Base-by-base conservation (phyloP, 2,113 vertebrate species). In the Heptranchias perlo region DNA sequence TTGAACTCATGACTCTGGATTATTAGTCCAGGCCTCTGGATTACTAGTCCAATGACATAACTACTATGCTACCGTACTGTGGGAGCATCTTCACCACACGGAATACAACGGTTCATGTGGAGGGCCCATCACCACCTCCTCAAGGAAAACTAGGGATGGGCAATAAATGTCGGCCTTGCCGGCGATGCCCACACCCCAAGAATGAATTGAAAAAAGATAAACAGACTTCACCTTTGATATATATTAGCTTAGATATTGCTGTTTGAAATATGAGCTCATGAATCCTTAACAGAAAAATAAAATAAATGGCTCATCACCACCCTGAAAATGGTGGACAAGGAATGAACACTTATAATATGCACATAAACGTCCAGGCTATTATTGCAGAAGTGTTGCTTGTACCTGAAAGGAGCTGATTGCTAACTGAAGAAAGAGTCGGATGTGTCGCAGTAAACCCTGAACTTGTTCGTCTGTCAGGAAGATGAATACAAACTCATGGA, bases 361-460 rank as follows among this genome's bases (percentile, higher is more conserved):
- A 82, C n/a, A 23, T 23, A 93, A 62, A 23, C 8, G 6, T n/a
- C 58, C 16, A 62, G 18, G n/a, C 35, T 64, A 18, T 93, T n/a
- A 23, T 21, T 64, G 58, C 35, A 93, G 78, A 93, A 62, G 1
- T 93, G 18, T 62, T 39, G n/a, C 31, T n/a, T n/a, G 98, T 97
- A 99, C 99, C 96, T 99, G 99, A 96, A 99, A 99, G 2, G 99
- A 99, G 97, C 98, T 98, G 97, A 99, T 97, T 3, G 98, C 98
- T 96, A 99, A 97, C 96, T 99, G 98, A 96, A 99, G 96, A 96
- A 99, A 99, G 97, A 98, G 97, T 96, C 98, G 97, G 65, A 98
- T 97, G 0, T 98, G 98, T 93, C 97, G 98, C 94, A 97, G 97
- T 96, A 96, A 97, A 94, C 98, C 98, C 96, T 98, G 96, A 82